Evolutionary conservation across 2,888 invertebrate genomes (phyloP), one percentile per base, ranked within the genome.

Genomic region (Pseudoips prasinana): DNA sequence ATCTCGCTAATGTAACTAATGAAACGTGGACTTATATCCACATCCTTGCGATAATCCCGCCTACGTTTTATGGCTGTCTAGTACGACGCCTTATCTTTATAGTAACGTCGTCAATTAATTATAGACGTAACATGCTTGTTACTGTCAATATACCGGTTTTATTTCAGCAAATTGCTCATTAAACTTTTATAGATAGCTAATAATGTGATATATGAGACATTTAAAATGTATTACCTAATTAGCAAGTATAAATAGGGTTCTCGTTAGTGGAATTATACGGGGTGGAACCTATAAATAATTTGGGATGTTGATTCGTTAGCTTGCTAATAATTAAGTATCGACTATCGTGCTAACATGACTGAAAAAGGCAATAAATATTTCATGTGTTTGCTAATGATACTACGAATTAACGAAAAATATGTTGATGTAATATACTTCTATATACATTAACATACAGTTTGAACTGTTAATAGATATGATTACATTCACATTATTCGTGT

Each of bases 1-100:
- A 58, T 57, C 53, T 50, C 43, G 54, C 59, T 69, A 72, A 70
- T 65, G 65, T 66, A 58, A 61, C 65, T 73, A 71, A 73, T 75
- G 70, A 73, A 74, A 67, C 64, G 64, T 58, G 52, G 59, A 53
- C 62, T 65, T 59, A 65, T 62, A 66, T 60, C 61, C 62, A 56
- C 55, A 50, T 52, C 42, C 48, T 46, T 47, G 54, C 36, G 57
- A 63, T 71, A 63, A 72, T 67, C 59, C 64, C 48, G 30, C 11
- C 33, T 33, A 29, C 39, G 35, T 44, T 53, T 55, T 57, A 58
- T 48, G 44, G 34, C 37, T 30, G 7, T 7, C 20, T 20, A 7
- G 20, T 20, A n/a, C 20, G n/a, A 20, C 35, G 39, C 41, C 57
- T 58, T 65, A 67, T 70, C 64, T 62, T 61, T 58, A 63, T 43